phyloP scores from a whole-genome alignment of 2,888 invertebrate genomes.

The Herminia tarsipennalis region DNA sequence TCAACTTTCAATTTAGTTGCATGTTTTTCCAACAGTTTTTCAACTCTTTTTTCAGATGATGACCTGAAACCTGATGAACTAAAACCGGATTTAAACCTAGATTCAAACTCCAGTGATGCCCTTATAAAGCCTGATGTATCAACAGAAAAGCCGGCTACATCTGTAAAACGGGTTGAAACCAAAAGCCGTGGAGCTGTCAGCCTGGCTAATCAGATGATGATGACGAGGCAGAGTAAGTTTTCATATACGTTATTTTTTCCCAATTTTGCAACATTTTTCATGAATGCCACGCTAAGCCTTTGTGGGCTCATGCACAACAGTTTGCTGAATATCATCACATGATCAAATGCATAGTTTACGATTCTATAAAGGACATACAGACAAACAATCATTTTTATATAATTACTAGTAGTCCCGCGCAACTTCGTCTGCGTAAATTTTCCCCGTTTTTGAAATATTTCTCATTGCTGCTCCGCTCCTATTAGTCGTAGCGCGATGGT shows the following conservation, averaged over 20 bases:
- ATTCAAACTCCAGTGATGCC: constrained; percentile 56
- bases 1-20: neutral
- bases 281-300: too few relatives aligned
- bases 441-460: too few relatives aligned
- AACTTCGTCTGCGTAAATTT: too few relatives aligned
- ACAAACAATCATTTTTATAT: too few relatives aligned
- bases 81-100: constrained; percentile 43
- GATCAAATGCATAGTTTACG: too few relatives aligned
- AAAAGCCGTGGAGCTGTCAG: constrained; percentile 1
- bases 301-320: too few relatives aligned
- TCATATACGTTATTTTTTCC: neutral
- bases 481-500: too few relatives aligned
- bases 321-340: too few relatives aligned
- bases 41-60: constrained; percentile 33
- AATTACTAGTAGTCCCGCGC: too few relatives aligned
- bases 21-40: neutral
- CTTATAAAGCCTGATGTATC: constrained; percentile 25
- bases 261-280: too few relatives aligned
- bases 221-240: constrained; percentile 30
- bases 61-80: constrained; percentile 40
- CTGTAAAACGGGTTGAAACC: neutral
- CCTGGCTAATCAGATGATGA: constrained; percentile 8
- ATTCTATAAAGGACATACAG: too few relatives aligned
- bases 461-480: too few relatives aligned
- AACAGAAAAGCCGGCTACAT: neutral